phyloP scores from a whole-genome alignment of 2,113 vertebrate genomes.

The Trichechus manatus region DNA sequence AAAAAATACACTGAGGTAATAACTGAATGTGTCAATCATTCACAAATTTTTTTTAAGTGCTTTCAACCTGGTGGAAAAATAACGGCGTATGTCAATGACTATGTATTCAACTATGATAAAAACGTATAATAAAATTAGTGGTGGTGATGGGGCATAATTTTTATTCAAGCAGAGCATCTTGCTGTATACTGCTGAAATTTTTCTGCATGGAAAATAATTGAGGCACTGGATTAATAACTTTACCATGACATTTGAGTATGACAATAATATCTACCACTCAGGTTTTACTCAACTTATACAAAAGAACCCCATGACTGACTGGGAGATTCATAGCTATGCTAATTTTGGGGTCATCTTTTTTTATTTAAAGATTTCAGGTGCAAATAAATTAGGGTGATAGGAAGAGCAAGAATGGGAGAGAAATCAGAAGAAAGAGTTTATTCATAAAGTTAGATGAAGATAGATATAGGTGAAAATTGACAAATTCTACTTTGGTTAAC shows the following conservation, averaged over 20 bases:
- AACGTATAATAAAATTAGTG: neutral
- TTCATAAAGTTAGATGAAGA: neutral
- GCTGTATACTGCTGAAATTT: neutral
- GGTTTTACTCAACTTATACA: neutral
- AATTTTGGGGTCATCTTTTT: neutral
- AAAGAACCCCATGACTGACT: neutral
- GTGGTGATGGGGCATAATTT: neutral
- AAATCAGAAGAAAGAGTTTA: neutral
- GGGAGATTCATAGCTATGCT: neutral
- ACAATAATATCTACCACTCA: neutral
- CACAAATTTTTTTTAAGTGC: neutral
- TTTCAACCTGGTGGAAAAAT: neutral
- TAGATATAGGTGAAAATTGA: neutral
- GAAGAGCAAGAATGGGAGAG: neutral
- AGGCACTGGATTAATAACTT: neutral
- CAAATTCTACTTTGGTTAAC: neutral
- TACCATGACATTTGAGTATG: neutral
- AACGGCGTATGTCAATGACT: neutral
- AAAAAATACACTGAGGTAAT: neutral
- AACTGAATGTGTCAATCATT: neutral
- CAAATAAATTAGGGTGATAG: neutral
- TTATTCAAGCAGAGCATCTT: neutral
- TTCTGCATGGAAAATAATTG: neutral
- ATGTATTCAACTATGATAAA: conserved; percentile 35
- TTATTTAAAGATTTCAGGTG: neutral